Evolutionary conservation across 35 echinoderm and acorn worm species (phyloP).

Genomic region (Acanthaster planci): DNA sequence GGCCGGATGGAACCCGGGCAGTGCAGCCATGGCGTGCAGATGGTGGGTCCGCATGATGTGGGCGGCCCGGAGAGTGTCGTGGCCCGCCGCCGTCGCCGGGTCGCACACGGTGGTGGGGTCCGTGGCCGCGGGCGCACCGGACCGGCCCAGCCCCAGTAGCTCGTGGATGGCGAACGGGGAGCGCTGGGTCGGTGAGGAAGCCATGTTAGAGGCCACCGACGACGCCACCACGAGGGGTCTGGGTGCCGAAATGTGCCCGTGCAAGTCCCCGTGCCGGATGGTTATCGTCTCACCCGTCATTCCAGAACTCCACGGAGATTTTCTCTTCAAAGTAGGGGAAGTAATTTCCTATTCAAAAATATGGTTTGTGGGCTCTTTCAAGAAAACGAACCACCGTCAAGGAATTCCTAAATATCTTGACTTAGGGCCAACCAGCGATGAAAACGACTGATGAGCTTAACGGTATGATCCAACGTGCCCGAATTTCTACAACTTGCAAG

Average conservation of each 20-base stretch:
- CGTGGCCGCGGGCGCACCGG: slow-evolving; percentile 32
- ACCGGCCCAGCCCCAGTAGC: slow-evolving; percentile 53
- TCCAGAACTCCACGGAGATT: neutral
- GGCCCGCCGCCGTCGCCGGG: slow-evolving; percentile 32
- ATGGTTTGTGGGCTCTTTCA: too few relatives aligned
- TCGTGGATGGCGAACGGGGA: slow-evolving; percentile 69
- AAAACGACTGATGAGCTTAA: too few relatives aligned
- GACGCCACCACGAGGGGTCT: slow-evolving; percentile 28
- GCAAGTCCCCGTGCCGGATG: slow-evolving; percentile 36
- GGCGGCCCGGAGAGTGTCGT: neutral
- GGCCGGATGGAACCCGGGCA: slow-evolving; percentile 54
- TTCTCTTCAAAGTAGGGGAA: neutral
- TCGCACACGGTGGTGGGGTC: slow-evolving; percentile 28
- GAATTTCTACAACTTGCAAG: neutral
- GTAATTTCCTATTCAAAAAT: too few relatives aligned
- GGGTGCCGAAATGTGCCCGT: slow-evolving; percentile 42
- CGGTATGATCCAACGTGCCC: too few relatives aligned
- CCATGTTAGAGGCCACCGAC: slow-evolving; percentile 31
- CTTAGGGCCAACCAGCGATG: too few relatives aligned
- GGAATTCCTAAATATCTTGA: too few relatives aligned
- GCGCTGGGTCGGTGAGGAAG: slow-evolving; percentile 46
- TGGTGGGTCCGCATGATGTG: slow-evolving; percentile 42
- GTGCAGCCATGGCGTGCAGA: slow-evolving; percentile 15
- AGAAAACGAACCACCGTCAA: too few relatives aligned
- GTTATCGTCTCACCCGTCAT: slow-evolving; percentile 53